Percentiles rank a stretch among this genome's conserved stretches.
Conservation (phyloP, 2,888 invertebrate genomes). For the Amphiduros pacificus region DNA sequence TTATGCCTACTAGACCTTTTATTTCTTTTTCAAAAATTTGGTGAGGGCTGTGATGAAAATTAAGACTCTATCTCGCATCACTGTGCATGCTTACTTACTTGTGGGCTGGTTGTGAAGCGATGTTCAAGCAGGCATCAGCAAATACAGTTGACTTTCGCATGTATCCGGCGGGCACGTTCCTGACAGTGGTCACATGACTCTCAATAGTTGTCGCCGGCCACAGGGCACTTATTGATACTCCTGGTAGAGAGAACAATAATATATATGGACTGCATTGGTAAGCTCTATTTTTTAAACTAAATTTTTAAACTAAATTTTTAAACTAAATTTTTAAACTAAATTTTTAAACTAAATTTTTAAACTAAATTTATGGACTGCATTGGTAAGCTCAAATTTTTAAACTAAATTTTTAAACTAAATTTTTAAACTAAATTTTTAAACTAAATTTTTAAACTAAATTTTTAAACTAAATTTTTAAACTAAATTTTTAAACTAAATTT, state of each 20-base stretch:
- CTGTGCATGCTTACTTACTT: slow-evolving; percentile 33
- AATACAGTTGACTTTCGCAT: slow-evolving; percentile 44
- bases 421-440: not conserved
- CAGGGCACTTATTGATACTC: slow-evolving; percentile 40
- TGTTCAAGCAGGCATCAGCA: slow-evolving; percentile 44
- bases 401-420: not conserved
- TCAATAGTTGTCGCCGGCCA: slow-evolving; percentile 48
- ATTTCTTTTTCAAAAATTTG: too few species aligned
- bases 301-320: not conserved
- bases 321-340: too few species aligned
- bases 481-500: too few species aligned
- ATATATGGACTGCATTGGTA: not conserved
- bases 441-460: too few species aligned
- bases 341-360: too few species aligned
- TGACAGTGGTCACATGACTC: slow-evolving; percentile 42
- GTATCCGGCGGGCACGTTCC: slow-evolving; percentile 29
- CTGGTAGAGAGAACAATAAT: slow-evolving; percentile 21
- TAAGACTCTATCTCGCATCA: too few species aligned
- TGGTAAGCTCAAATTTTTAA: not conserved
- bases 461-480: too few species aligned
- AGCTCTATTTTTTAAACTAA: not conserved
- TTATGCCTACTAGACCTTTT: too few species aligned
- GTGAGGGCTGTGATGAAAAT: too few species aligned
- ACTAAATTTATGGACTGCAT: not conserved
- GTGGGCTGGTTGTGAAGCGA: too few species aligned